phyloP scores from a whole-genome alignment of 2,888 invertebrate species.

The Caenorhabditis zanzibari region DNA sequence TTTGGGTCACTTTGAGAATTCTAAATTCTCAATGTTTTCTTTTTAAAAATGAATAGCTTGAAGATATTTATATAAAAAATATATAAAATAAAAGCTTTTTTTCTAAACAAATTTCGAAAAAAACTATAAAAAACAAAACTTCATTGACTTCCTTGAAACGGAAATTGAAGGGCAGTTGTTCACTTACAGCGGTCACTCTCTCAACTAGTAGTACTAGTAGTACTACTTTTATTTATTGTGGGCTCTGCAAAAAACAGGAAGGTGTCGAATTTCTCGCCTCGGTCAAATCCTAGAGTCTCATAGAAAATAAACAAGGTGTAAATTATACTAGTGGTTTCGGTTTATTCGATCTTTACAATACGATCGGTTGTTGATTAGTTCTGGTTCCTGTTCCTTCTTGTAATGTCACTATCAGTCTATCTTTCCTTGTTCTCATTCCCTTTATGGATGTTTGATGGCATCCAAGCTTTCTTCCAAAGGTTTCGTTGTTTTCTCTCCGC shows the following conservation, averaged over 20 bases:
- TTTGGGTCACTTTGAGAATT: conserved; percentile 18
- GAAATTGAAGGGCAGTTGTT: background rate
- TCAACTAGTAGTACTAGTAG: conserved; percentile 1
- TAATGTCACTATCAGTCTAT: conserved; percentile 23
- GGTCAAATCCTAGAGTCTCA: conserved; percentile 21
- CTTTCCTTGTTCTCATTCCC: conserved; percentile 4
- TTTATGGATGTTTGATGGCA: background rate
- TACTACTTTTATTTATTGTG: conserved; percentile 34
- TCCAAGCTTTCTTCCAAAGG: background rate
- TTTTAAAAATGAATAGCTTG: background rate
- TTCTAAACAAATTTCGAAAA: background rate
- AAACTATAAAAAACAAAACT: background rate
- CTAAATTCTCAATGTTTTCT: background rate
- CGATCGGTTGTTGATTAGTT: conserved; percentile 43
- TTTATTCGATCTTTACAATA: conserved; percentile 14
- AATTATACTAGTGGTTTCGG: background rate
- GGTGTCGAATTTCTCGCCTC: conserved; percentile 53
- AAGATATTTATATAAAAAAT: too few species aligned
- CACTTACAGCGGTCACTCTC: conserved; percentile 2
- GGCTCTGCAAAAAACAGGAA: conserved; percentile 53
- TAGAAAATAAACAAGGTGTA: conserved; percentile 39
- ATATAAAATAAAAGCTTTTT: too few species aligned
- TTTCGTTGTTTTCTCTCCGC: conserved; percentile 8
- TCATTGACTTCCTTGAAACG: conserved; percentile 6
- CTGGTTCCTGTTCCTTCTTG: conserved; percentile 47